Percentiles rank a stretch among this genome's conserved stretches.
Evolutionary conservation across 1,140 invertebrate species (phyloP).

Genomic region (Drosophila ananassae): DNA sequence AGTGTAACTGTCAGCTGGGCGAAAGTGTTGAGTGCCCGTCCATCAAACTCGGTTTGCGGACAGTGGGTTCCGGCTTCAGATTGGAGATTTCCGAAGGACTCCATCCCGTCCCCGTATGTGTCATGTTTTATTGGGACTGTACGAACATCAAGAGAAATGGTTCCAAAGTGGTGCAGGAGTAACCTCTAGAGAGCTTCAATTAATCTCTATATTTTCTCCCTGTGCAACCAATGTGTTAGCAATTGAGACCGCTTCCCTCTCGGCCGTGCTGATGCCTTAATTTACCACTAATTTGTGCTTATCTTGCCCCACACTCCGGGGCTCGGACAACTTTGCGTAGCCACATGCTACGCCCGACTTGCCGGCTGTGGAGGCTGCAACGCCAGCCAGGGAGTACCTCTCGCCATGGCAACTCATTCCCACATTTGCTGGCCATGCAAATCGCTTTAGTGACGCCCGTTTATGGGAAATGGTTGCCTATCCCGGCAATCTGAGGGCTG

Average conservation of each 20-base stretch:
- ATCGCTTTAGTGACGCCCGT: conserved; percentile 68
- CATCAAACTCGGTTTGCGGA: conserved; percentile 68
- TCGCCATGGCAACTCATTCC: conserved; percentile 1
- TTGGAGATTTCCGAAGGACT: not conserved
- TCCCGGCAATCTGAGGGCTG: conserved; percentile 17
- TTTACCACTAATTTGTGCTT: conserved; percentile 79
- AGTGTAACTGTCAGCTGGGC: conserved; percentile 75
- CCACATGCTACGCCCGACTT: conserved; percentile 45
- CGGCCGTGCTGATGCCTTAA: conserved; percentile 60
- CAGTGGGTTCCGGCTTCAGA: not conserved
- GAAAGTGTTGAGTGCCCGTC: conserved; percentile 78
- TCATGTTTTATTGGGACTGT: conserved; percentile 30
- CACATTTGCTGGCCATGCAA: conserved; percentile 57
- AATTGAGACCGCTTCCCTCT: conserved; percentile 3
- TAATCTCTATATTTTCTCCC: not conserved
- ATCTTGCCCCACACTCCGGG: conserved; percentile 29
- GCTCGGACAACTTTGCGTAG: conserved; percentile 18
- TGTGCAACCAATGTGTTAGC: conserved; percentile 15
- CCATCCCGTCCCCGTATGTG: conserved; percentile 1
- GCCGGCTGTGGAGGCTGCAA: conserved; percentile 17
- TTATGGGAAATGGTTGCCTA: conserved; percentile 65
- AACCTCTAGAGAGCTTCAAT: not conserved
- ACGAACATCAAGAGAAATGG: conserved; percentile 11
- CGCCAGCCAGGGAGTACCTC: conserved; percentile 15
- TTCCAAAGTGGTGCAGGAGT: not conserved